Evolutionary conservation across 2,888 invertebrate species (phyloP), one percentile per base, ranked within the genome.

Genomic region (Nowickia ferox): DNA sequence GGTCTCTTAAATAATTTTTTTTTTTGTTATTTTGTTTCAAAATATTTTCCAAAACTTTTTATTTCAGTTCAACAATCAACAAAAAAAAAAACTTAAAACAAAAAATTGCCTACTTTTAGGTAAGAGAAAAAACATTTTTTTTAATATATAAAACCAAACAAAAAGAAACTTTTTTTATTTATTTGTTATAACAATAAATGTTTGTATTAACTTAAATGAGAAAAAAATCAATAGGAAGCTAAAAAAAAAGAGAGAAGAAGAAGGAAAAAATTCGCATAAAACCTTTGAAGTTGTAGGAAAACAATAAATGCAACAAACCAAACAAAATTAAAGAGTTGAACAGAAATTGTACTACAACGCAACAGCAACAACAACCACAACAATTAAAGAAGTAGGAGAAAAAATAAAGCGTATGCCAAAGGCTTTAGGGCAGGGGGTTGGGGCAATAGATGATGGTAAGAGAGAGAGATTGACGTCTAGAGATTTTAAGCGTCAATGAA

Each of bases 271-370:
- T 30, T 30, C 40, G 57, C 53, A 68, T 59, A 68, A 59, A 83
- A 61, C 84, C 86, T 86, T 86, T 86, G 86, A 86, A 79, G 86
- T 84, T 85, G 71, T 75, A 51, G 77, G 42, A 57, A 85, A 83
- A 86, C 86, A 86, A 86, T 86, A 79, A 86, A 80, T 83, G 79
- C 86, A 86, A 84, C 84, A 75, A 76, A 84, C 71, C 86, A 83
- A 66, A 86, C 75, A 79, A 80, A 68, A 84, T 84, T 86, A 84
- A 84, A 84, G 76, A 86, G 79, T 86, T 85, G 77, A 57, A 69
- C 48, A 74, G 42, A 65, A 78, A 69, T 61, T 69, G 30, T 68
- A 77, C 77, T 65, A 72, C 44, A 78, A 51, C 51, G 17, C 66
- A 79, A 79, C 63, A 69, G 72, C 74, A 74, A 66, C 65, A 80